phyloP scores from a whole-genome alignment of 2,797 vertebrate species.

The Chelon labrosus region DNA sequence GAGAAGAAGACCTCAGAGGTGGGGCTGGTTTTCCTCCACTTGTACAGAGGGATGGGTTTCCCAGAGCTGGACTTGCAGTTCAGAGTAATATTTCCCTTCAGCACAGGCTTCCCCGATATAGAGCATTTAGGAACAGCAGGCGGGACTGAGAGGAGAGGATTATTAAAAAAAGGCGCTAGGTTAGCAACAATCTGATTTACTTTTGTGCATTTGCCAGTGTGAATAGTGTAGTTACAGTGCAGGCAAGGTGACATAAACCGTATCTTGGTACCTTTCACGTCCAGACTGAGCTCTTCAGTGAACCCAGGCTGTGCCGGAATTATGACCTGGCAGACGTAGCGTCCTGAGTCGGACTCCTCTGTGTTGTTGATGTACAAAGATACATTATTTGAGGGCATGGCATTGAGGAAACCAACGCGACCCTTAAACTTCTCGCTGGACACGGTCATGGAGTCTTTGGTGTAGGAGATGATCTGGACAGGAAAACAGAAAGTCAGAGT shows the following conservation, averaged over 20 bases:
- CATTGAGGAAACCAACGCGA: constrained; percentile 80
- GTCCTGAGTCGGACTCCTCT: constrained; percentile 86
- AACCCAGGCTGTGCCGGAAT: rapidly evolving
- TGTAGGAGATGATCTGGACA: constrained; percentile 86
- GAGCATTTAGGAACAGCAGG: constrained; percentile 85
- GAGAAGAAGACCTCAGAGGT: constrained; percentile 79
- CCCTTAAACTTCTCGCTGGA: constrained; percentile 58
- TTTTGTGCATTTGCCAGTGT: neutral
- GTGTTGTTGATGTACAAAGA: constrained; percentile 89
- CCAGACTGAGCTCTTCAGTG: constrained; percentile 61
- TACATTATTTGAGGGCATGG: constrained; percentile 79
- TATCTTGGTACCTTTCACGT: constrained; percentile 76
- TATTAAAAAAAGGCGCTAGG: no score
- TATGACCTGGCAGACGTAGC: constrained; percentile 86
- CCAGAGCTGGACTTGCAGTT: constrained; percentile 85
- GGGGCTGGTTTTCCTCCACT: constrained; percentile 85
- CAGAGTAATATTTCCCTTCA: constrained; percentile 88
- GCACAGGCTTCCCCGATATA: constrained; percentile 78
- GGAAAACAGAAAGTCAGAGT: neutral
- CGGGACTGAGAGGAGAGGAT: constrained; percentile 81
- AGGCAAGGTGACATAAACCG: neutral
- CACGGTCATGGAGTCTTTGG: constrained; percentile 38
- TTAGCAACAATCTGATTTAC: neutral
- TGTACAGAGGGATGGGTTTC: constrained; percentile 86
- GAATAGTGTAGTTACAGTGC: neutral